These are phyloP conservation scores for Cacoxenus indagator DNA, from an alignment of 2,888 invertebrate genomes.

Conservation along the genomic window DNA sequence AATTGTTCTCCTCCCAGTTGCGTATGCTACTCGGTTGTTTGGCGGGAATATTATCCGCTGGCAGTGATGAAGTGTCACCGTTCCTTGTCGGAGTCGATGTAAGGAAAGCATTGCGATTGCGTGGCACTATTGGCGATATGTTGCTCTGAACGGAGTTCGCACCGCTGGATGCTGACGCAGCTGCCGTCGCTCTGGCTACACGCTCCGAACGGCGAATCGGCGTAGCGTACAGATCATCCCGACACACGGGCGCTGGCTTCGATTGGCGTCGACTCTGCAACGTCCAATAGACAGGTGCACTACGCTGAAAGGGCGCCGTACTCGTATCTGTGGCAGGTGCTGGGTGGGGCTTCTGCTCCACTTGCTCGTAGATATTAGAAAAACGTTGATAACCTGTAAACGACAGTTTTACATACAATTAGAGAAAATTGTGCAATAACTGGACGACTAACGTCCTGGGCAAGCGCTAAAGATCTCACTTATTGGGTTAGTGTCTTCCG, in stretches of 20 bases:
- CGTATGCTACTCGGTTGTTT: conserved; percentile 56
- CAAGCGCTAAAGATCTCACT: not conserved
- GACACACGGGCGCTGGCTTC: conserved; percentile 55
- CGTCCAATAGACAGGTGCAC: conserved; percentile 75
- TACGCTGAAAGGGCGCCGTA: conserved; percentile 67
- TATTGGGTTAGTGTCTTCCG: not conserved
- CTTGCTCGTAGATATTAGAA: conserved; percentile 69
- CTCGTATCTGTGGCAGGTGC: conserved; percentile 42
- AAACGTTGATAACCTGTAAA: conserved; percentile 78
- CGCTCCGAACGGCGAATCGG: conserved; percentile 68
- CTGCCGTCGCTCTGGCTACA: conserved; percentile 46
- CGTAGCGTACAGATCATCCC: conserved; percentile 69
- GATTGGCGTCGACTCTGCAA: conserved; percentile 71
- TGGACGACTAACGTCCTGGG: not conserved
- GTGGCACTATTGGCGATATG: conserved; percentile 80
- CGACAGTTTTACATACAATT: conserved; percentile 26
- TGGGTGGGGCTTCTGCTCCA: conserved; percentile 52
- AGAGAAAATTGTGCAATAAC: not conserved
- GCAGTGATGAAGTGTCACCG: conserved; percentile 32
- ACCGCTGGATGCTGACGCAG: conserved; percentile 37
- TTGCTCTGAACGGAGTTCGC: conserved; percentile 38
- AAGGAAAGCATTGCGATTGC: conserved; percentile 74
- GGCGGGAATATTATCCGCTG: conserved; percentile 53
- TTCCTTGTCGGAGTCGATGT: conserved; percentile 77
- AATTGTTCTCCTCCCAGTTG: conserved; percentile 59